A percentile compares a stretch with the other conserved stretches of the same genome.
phyloP scores from a whole-genome alignment of 2,888 invertebrate species.

The Crematogaster levior region DNA sequence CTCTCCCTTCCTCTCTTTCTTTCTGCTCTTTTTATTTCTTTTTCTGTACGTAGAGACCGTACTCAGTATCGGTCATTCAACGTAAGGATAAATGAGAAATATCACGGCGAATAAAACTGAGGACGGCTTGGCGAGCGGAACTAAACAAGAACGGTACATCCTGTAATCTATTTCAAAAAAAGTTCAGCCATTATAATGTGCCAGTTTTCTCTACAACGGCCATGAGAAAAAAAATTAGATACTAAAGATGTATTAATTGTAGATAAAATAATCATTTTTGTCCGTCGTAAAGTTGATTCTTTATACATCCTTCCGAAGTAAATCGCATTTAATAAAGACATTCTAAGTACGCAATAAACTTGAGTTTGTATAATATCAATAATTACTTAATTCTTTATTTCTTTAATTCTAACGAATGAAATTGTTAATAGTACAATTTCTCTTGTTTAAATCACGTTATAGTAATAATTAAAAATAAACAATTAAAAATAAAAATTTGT shows the following conservation, averaged over 20 bases:
- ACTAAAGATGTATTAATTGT: background rate
- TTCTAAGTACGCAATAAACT: background rate
- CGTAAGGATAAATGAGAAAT: conserved; percentile 55
- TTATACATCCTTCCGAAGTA: background rate
- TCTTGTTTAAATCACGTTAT: background rate
- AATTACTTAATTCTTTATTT: background rate
- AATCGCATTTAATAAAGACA: background rate
- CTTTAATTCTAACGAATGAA: background rate
- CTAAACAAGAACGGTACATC: conserved; percentile 72
- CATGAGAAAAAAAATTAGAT: background rate
- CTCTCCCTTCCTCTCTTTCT: background rate
- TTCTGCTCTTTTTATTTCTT: background rate
- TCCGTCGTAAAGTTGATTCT: background rate
- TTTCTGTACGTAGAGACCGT: background rate
- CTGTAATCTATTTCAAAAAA: conserved; percentile 65
- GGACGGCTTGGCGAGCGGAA: conserved; percentile 65
- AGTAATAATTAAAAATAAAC: too few species aligned
- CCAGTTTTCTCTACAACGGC: conserved; percentile 20
- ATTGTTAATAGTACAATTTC: background rate
- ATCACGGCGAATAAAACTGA: conserved; percentile 60
- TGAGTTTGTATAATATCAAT: background rate
- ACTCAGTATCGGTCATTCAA: conserved; percentile 48
- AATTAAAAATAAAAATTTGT: background rate
- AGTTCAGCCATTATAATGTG: conserved; percentile 25
- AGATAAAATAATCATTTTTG: background rate